A percentile compares a stretch with the other conserved stretches of the same genome.
Evolutionary conservation across 2,113 vertebrate genomes (phyloP).

Genomic region (Numenius arquata): DNA sequence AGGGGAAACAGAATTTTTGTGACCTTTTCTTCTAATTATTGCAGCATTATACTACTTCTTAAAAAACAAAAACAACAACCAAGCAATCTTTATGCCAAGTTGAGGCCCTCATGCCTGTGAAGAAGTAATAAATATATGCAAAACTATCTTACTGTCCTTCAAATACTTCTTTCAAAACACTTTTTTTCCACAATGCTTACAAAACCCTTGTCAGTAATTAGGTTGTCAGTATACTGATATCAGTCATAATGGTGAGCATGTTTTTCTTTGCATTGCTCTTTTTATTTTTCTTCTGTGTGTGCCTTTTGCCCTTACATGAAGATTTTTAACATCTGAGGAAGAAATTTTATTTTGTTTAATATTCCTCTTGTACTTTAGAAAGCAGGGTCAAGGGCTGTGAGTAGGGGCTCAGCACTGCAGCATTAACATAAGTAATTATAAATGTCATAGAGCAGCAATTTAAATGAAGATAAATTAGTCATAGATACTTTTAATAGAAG

Average conservation of each 20-base stretch:
- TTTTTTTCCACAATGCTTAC: neutral
- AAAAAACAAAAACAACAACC: neutral
- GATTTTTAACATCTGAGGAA: neutral
- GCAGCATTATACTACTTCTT: neutral
- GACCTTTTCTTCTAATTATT: neutral
- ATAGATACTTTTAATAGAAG: neutral
- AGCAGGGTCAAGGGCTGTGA: neutral
- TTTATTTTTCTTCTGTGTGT: neutral
- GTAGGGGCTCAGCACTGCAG: neutral
- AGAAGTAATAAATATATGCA: neutral
- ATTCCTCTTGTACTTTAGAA: neutral
- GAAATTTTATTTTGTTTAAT: neutral
- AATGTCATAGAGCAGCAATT: neutral
- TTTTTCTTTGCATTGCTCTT: neutral
- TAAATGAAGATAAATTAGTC: neutral
- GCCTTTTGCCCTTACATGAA: neutral
- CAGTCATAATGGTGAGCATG: neutral
- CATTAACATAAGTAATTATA: neutral
- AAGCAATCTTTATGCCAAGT: neutral
- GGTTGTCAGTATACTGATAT: neutral
- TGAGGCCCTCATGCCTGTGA: neutral
- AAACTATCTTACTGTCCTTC: neutral
- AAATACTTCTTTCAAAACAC: neutral
- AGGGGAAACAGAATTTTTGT: neutral
- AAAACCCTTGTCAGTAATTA: neutral